Conservation (phyloP, 1,140 invertebrate species). For the Triops cancriformis region DNA sequence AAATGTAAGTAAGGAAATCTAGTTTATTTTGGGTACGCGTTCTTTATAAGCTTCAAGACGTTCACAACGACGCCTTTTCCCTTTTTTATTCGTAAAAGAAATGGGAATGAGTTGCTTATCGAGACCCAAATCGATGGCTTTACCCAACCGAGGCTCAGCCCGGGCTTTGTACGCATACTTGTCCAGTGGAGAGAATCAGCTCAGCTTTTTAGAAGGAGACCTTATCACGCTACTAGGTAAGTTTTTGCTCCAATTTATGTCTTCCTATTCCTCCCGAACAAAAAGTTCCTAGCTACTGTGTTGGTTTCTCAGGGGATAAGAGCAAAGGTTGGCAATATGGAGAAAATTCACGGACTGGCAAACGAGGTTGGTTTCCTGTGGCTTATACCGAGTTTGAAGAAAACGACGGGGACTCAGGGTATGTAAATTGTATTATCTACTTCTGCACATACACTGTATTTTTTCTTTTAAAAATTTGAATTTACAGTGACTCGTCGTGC, state of each 20-base stretch:
- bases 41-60: background rate
- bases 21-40: background rate
- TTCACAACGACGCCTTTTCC: background rate
- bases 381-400: conserved; percentile 71
- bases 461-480: too few relatives aligned
- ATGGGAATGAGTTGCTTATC: conserved; percentile 30
- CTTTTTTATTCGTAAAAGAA: conserved; percentile 17
- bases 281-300: background rate
- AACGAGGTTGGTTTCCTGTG: conserved; percentile 87
- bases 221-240: conserved; percentile 71
- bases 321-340: conserved; percentile 94
- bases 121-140: conserved; percentile 61
- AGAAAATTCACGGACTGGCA: conserved; percentile 77
- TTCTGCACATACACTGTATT: too few relatives aligned
- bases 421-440: too few relatives aligned
- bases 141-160: conserved; percentile 53
- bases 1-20: too few relatives aligned
- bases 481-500: too few relatives aligned
- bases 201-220: conserved; percentile 85
- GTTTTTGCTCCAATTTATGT: background rate
- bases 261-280: background rate
- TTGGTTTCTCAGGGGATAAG: conserved; percentile 51
- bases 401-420: conserved; percentile 31
- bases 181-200: conserved; percentile 81
- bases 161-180: conserved; percentile 81